A percentile compares a stretch with the other conserved stretches of the same genome.
phyloP scores from a whole-genome alignment of 2,113 vertebrate genomes.

The Notechis scutatus region DNA sequence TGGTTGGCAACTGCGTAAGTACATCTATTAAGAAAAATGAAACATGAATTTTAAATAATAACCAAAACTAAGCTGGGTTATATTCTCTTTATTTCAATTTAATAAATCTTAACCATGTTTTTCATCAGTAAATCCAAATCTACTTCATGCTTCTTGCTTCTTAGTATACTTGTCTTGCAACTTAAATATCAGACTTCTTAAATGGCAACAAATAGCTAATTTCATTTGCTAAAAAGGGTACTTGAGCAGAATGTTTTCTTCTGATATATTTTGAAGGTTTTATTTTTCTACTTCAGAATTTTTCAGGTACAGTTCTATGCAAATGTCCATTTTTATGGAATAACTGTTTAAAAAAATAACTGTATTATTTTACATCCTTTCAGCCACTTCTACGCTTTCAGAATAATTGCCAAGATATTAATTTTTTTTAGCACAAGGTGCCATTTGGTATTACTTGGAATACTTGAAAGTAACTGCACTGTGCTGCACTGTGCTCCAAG shows the following conservation, averaged over 20 bases:
- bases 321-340: not conserved
- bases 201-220: not conserved
- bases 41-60: not conserved
- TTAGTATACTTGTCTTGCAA: not conserved
- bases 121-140: not conserved
- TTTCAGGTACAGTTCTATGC: not conserved
- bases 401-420: not conserved
- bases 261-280: not conserved
- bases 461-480: not conserved
- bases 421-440: not conserved
- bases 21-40: constrained; percentile 76
- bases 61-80: not conserved
- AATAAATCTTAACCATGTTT: not conserved
- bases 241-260: not conserved
- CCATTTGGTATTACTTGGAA: not conserved
- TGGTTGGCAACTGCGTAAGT: constrained; percentile 89
- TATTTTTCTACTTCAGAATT: not conserved
- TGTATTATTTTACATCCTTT: not conserved
- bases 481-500: no score
- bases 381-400: not conserved
- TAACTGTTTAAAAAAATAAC: not conserved
- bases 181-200: not conserved
- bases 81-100: not conserved
- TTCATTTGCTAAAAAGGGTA: not conserved
- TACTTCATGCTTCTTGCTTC: not conserved